A percentile compares a stretch with the other conserved stretches of the same genome.
Conservation (phyloP, 2,113 vertebrate genomes). For the Cichladusa arquata region DNA sequence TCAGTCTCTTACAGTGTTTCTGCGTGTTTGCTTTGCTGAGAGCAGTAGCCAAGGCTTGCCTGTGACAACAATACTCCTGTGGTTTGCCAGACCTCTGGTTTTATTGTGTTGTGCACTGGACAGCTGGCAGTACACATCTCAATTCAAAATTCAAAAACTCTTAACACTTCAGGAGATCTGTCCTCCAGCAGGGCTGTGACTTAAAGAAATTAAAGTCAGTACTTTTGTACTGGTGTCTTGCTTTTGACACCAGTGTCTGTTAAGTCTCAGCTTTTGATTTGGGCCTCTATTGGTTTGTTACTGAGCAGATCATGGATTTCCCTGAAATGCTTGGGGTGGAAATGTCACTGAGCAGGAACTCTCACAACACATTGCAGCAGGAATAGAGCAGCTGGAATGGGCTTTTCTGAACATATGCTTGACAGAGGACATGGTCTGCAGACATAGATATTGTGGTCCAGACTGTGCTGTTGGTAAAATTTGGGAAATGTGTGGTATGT, state of each 20-base stretch:
- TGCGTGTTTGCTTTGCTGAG: background rate
- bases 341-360: background rate
- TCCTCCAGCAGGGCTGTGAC: background rate
- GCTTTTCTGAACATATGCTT: background rate
- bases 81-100: background rate
- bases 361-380: accelerated
- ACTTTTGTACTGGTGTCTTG: background rate
- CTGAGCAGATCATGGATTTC: background rate
- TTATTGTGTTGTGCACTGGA: background rate
- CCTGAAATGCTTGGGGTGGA: background rate
- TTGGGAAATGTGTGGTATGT: background rate
- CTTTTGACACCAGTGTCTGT: background rate
- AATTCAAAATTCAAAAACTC: background rate
- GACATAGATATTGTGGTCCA: background rate
- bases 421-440: background rate
- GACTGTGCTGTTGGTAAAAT: background rate
- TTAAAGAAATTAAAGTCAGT: background rate
- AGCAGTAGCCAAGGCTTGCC: background rate
- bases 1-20: background rate
- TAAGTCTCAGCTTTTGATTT: background rate
- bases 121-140: background rate
- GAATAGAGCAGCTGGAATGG: background rate
- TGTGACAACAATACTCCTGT: background rate
- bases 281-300: background rate
- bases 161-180: background rate